A percentile compares a stretch with the other conserved stretches of the same genome.
Evolutionary conservation across 2,113 vertebrate species (phyloP).

Genomic region (Strix aluco): DNA sequence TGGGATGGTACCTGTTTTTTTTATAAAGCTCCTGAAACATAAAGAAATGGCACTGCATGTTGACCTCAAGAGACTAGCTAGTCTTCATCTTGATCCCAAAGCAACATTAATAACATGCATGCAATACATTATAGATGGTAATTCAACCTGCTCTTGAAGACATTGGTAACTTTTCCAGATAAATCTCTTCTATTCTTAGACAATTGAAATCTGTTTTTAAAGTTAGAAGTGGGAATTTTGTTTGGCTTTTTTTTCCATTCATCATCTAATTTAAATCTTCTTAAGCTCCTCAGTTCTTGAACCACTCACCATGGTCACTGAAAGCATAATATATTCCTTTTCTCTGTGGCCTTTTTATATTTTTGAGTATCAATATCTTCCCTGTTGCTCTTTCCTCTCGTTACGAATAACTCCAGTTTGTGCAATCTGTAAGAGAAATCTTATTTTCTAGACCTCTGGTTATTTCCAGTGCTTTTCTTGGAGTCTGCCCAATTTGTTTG

Average conservation of each 20-base stretch:
- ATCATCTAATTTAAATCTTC: not conserved
- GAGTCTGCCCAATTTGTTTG: not conserved
- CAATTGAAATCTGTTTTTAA: not conserved
- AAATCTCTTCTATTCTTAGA: not conserved
- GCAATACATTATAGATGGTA: not conserved
- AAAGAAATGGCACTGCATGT: not conserved
- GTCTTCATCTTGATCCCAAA: not conserved
- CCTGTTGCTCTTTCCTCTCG: not conserved
- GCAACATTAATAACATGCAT: not conserved
- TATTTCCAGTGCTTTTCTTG: not conserved
- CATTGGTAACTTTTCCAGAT: not conserved
- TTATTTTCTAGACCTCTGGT: not conserved
- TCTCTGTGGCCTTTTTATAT: not conserved
- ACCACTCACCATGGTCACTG: not conserved
- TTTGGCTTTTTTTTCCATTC: not conserved
- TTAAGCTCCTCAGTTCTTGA: not conserved
- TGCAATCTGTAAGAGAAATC: not conserved
- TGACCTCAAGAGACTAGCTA: not conserved
- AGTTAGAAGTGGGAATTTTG: not conserved
- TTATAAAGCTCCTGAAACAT: not conserved
- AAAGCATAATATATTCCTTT: not conserved
- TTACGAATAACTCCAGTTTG: not conserved
- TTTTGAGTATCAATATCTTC: not conserved
- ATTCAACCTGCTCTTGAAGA: not conserved
- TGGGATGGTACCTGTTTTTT: not conserved